phyloP scores from a whole-genome alignment of 2,888 invertebrate species.

The Cancer borealis region DNA sequence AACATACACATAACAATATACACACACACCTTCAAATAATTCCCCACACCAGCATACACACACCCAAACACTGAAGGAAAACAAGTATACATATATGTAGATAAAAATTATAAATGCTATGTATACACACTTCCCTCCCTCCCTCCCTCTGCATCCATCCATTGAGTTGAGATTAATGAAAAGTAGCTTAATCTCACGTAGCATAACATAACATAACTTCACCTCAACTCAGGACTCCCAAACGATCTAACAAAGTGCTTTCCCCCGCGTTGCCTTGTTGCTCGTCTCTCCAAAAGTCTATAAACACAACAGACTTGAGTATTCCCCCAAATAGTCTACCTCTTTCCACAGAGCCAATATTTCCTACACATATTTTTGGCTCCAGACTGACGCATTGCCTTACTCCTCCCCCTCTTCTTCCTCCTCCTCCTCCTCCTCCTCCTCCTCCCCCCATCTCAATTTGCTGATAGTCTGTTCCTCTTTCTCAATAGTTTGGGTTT shows the following conservation, averaged over 20 bases:
- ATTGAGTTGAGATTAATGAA: background rate
- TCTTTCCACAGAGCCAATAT: background rate
- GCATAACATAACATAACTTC: background rate
- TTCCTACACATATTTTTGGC: background rate
- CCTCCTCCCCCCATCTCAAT: background rate
- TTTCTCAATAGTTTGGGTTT: background rate
- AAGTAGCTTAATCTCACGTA: background rate
- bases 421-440: background rate
- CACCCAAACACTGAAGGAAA: background rate
- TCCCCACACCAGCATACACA: background rate
- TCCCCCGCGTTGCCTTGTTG: background rate
- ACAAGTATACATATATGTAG: background rate
- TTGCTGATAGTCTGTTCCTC: background rate
- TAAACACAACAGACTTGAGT: background rate
- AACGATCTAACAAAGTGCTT: background rate
- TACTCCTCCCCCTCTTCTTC: background rate
- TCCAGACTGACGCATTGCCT: background rate
- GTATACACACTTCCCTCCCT: background rate
- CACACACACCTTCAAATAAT: background rate
- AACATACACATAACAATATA: background rate
- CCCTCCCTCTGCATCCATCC: background rate
- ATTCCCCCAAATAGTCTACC: background rate
- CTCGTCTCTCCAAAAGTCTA: conserved; percentile 10
- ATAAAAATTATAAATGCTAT: background rate
- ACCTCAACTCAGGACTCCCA: background rate